Evolutionary conservation across 2,113 vertebrate species (phyloP).

Genomic region (Turnix velox): DNA sequence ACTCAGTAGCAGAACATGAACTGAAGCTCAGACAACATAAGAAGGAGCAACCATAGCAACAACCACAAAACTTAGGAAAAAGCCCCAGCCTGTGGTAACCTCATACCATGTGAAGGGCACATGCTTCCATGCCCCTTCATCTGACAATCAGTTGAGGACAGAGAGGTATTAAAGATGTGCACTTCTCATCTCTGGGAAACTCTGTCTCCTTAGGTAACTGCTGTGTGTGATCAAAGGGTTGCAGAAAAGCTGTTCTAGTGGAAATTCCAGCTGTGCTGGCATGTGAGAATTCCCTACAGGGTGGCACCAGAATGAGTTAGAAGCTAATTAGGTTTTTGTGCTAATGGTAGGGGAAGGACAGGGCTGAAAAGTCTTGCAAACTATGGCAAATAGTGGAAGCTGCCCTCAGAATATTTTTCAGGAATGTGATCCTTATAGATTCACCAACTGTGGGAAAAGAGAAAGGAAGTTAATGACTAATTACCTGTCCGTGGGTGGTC

Average conservation of each 20-base stretch:
- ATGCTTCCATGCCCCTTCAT: background rate
- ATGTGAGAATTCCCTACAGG: background rate
- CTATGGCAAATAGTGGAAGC: background rate
- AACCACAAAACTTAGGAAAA: background rate
- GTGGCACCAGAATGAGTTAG: background rate
- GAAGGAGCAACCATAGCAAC: background rate
- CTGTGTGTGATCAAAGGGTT: background rate
- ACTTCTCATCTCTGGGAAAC: background rate
- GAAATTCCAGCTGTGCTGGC: background rate
- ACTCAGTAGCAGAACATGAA: background rate
- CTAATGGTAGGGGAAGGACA: background rate
- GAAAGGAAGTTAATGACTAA: background rate
- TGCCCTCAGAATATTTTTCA: background rate
- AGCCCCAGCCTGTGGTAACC: background rate
- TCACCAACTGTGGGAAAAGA: background rate
- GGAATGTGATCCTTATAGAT: background rate
- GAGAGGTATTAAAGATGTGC: background rate
- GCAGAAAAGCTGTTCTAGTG: background rate
- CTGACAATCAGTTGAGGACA: too few species aligned
- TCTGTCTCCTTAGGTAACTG: accelerated
- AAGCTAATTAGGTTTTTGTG: background rate
- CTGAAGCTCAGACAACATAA: background rate
- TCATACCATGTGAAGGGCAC: background rate
- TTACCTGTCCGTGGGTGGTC: background rate
- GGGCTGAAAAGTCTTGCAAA: background rate